A percentile compares a stretch with the other conserved stretches of the same genome.
Conservation (phyloP, 2,113 vertebrate genomes). For the Eira barbara region DNA sequence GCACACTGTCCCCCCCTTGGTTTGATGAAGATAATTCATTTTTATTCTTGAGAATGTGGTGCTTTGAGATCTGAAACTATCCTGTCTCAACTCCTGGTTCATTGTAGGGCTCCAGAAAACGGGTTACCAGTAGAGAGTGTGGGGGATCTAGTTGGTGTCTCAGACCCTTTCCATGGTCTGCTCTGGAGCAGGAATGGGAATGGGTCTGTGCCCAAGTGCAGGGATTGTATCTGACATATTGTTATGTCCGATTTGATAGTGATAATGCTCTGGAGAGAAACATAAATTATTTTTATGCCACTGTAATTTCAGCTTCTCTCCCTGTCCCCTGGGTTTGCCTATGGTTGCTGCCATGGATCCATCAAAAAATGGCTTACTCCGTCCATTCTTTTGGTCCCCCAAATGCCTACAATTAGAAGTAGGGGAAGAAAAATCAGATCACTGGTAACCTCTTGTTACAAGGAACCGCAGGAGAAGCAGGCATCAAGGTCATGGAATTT, state of each 20-base stretch:
- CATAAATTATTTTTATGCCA: not conserved
- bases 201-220: not conserved
- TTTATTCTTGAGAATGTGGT: slow-evolving; percentile 73
- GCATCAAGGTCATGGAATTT: not conserved
- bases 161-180: not conserved
- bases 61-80: slow-evolving; percentile 72
- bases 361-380: not conserved
- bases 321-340: not conserved
- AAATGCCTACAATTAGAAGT: not conserved
- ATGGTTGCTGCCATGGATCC: not conserved
- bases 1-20: slow-evolving; percentile 84
- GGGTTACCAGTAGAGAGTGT: not conserved
- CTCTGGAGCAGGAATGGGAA: not conserved
- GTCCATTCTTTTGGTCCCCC: not conserved
- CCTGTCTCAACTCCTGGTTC: slow-evolving; percentile 39
- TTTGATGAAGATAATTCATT: slow-evolving; percentile 84
- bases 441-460: not conserved
- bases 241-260: not conserved
- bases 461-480: not conserved
- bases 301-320: not conserved
- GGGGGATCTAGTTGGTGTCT: not conserved
- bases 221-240: not conserved
- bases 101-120: not conserved
- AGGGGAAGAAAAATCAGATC: not conserved
- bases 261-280: not conserved